phyloP scores from a whole-genome alignment of 1,140 invertebrate genomes.

The Conus ventricosus region DNA sequence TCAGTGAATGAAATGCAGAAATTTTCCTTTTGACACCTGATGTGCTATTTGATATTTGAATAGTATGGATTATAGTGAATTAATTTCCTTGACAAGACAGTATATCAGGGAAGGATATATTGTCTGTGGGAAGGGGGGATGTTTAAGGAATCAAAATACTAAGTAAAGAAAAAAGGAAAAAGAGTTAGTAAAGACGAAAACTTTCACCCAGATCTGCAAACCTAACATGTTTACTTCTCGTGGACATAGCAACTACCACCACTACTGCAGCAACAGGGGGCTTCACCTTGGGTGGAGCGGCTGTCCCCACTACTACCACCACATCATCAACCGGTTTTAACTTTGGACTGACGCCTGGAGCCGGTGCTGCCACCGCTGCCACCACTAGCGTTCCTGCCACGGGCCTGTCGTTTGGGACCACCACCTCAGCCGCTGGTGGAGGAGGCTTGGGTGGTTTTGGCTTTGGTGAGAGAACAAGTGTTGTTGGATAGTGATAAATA shows the following conservation, averaged over 20 bases:
- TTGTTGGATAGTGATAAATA: neutral
- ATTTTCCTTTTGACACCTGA: too few species aligned
- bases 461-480: conserved; percentile 46
- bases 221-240: neutral
- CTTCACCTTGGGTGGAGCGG: conserved; percentile 26
- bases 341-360: conserved; percentile 30
- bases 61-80: too few species aligned
- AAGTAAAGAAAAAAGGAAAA: too few species aligned
- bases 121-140: too few species aligned
- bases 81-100: too few species aligned
- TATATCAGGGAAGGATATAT: too few species aligned
- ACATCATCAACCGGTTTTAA: conserved; percentile 27
- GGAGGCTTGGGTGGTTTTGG: conserved; percentile 39
- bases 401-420: conserved; percentile 48
- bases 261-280: conserved; percentile 7
- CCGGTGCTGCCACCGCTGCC: conserved; percentile 32
- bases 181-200: too few species aligned
- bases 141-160: too few species aligned
- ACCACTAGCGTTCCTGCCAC: conserved; percentile 32
- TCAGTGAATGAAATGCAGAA: too few species aligned
- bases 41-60: too few species aligned
- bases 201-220: too few species aligned
- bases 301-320: neutral
- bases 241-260: neutral
- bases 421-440: conserved; percentile 20